Evolutionary conservation across 30 jellyfish, hydroid and myxozoan species (phyloP).

Genomic region (Mastigias papua): DNA sequence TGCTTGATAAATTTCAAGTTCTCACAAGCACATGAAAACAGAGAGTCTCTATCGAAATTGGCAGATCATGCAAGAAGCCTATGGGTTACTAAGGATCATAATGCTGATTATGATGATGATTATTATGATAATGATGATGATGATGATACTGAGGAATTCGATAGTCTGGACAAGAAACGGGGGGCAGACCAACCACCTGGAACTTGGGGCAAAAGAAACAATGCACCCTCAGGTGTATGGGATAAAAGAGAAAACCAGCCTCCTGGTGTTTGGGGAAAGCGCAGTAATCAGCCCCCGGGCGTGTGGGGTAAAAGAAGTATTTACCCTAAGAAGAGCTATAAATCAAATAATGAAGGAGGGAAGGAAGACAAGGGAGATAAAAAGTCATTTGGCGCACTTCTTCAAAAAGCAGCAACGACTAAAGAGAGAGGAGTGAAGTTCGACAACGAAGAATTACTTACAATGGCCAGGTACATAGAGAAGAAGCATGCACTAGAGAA

Average conservation of each 20-base stretch:
- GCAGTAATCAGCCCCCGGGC: constrained; percentile 37
- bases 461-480: not conserved
- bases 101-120: not conserved
- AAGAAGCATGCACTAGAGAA: constrained; percentile 13
- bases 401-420: not conserved
- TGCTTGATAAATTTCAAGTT: not conserved
- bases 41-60: not conserved
- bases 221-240: constrained; percentile 42
- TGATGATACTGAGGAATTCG: not conserved
- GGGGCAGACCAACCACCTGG: constrained; percentile 2
- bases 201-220: constrained; percentile 26
- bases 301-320: constrained; percentile 16
- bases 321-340: not conserved
- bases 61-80: not conserved
- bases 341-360: not conserved
- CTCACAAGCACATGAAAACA: not conserved
- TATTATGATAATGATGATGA: constrained; percentile 1
- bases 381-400: not conserved
- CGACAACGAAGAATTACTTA: not conserved
- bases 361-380: not conserved
- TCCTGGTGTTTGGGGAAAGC: constrained; percentile 42
- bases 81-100: not conserved
- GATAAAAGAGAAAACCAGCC: constrained; percentile 21
- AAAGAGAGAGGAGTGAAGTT: not conserved
- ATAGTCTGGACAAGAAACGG: not conserved